Percentiles rank a stretch among this genome's conserved stretches.
Conservation (phyloP, 2,888 invertebrate species). For the Eupsilia transversa region DNA sequence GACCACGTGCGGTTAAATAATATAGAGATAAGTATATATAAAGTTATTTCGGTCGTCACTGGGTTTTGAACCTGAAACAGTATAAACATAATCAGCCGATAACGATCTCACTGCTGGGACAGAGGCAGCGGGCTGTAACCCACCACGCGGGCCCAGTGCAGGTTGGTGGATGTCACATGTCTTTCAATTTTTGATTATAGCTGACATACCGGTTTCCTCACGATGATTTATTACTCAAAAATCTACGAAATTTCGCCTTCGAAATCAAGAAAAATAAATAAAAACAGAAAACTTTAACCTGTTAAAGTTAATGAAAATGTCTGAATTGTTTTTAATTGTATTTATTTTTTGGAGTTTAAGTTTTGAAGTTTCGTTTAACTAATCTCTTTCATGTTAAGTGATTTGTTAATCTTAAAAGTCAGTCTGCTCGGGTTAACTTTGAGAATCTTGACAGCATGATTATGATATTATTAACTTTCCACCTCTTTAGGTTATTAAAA, state of each 20-base stretch:
- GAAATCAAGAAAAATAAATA: neutral
- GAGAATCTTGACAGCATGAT: neutral
- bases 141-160: neutral
- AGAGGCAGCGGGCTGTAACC: neutral
- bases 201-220: neutral
- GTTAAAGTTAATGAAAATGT: slow-evolving; percentile 16
- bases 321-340: slow-evolving; percentile 20
- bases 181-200: no score
- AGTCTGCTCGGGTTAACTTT: neutral
- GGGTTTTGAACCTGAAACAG: neutral
- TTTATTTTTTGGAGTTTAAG: no score
- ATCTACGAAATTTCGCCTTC: neutral
- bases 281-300: neutral
- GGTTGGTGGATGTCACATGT: neutral
- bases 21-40: no score
- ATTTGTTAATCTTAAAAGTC: slow-evolving; percentile 17
- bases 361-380: slow-evolving; percentile 10
- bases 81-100: neutral
- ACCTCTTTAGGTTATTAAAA: neutral
- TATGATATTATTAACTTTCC: slow-evolving; percentile 1
- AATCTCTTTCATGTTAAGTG: slow-evolving; percentile 11
- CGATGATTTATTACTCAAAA: neutral
- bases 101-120: neutral
- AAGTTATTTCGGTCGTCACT: neutral
- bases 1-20: no score